A percentile compares a stretch with the other conserved stretches of the same genome.
phyloP scores from a whole-genome alignment of 2,113 vertebrate species.

The Azemiops feae region DNA sequence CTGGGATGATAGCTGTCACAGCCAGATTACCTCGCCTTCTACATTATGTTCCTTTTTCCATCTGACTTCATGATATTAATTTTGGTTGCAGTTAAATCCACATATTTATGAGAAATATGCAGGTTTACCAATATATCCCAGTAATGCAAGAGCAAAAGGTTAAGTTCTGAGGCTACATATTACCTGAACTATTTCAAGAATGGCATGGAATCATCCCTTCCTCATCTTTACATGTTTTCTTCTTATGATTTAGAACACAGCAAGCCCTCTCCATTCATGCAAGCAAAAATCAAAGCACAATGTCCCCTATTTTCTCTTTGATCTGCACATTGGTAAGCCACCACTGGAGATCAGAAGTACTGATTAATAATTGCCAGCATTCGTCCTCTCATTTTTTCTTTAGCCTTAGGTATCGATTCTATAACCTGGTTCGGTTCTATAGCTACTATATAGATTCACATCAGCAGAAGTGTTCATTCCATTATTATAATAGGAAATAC shows the following conservation, averaged over 20 bases:
- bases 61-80: background rate
- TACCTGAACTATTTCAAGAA: background rate
- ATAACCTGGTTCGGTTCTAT: background rate
- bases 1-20: background rate
- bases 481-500: background rate
- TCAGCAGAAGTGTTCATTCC: background rate
- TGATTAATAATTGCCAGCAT: conserved; percentile 42
- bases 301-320: conserved; percentile 30
- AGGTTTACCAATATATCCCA: background rate
- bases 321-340: conserved; percentile 19
- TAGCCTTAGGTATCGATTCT: conserved; percentile 19
- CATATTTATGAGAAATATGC: background rate
- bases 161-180: no score
- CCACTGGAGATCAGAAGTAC: background rate
- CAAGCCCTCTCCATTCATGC: conserved; percentile 27
- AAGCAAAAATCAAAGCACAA: conserved; percentile 43
- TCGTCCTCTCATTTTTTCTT: conserved; percentile 20
- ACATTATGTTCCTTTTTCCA: background rate
- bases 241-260: conserved; percentile 4
- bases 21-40: background rate
- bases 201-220: background rate
- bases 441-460: conserved; percentile 11
- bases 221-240: background rate
- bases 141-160: background rate
- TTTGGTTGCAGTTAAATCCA: background rate